Evolutionary conservation across 1,140 invertebrate species (phyloP).

Genomic region (Pseudobourletiella spinata): DNA sequence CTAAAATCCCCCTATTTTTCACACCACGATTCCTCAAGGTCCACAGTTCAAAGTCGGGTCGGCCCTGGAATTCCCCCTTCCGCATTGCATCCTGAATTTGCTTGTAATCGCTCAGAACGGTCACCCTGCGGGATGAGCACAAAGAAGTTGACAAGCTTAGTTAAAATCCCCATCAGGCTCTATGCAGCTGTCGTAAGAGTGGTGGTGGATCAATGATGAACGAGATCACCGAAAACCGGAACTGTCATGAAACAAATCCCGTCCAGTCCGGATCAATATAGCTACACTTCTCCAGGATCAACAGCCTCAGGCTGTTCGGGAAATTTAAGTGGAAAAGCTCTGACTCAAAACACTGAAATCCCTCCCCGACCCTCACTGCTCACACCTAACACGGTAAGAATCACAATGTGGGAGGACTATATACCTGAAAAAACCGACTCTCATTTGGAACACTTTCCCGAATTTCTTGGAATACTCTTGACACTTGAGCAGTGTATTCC

Average conservation of each 20-base stretch:
- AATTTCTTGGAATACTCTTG: conserved; percentile 14
- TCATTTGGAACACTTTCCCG: conserved; percentile 14
- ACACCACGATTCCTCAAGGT: conserved; percentile 8
- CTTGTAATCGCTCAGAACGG: conserved; percentile 13
- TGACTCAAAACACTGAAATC: no score
- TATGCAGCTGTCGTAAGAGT: no score
- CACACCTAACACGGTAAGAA: no score
- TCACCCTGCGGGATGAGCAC: neutral
- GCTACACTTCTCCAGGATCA: no score
- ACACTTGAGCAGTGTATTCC: neutral
- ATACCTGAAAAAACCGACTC: conserved; percentile 14
- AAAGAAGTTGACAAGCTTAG: neutral
- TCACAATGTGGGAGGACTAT: no score
- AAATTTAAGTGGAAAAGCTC: no score
- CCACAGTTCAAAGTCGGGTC: conserved; percentile 20
- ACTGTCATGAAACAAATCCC: neutral
- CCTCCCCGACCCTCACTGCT: no score
- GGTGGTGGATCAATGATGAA: no score
- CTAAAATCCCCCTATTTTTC: conserved; percentile 18
- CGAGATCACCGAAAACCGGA: neutral
- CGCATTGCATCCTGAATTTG: conserved; percentile 7
- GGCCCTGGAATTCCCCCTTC: conserved; percentile 11
- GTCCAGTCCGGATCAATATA: no score
- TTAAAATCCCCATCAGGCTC: neutral
- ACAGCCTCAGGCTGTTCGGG: no score